phyloP scores from a whole-genome alignment of 2,797 vertebrate genomes.

The Erethizon dorsatum region DNA sequence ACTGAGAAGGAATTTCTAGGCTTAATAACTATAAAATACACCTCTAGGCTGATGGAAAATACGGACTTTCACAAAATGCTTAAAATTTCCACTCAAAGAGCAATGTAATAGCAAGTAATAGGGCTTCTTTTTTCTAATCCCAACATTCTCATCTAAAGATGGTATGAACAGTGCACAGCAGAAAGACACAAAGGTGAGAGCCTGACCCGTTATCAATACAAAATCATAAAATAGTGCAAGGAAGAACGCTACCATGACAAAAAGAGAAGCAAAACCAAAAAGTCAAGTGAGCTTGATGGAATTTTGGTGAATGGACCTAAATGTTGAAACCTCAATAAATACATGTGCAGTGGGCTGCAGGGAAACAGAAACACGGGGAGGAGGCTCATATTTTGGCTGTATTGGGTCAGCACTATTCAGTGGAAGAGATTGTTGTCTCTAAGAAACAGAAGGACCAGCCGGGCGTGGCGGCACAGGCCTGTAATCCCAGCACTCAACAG shows the following conservation, averaged over 20 bases:
- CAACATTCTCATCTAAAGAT: background rate
- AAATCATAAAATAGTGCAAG: background rate
- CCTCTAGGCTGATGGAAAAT: background rate
- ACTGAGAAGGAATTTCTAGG: background rate
- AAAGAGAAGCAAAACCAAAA: background rate
- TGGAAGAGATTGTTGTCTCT: background rate
- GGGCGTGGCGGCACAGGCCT: background rate
- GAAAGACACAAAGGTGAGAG: background rate
- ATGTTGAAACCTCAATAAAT: background rate
- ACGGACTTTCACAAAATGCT: background rate
- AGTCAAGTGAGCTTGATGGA: background rate
- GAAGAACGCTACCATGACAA: background rate
- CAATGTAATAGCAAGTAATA: background rate
- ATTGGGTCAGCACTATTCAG: background rate
- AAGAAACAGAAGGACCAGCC: background rate
- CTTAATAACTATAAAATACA: background rate
- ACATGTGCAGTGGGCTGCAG: background rate
- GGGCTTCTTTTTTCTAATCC: background rate
- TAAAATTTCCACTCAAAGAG: constrained; percentile 24
- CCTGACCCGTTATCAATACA: background rate
- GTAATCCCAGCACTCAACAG: background rate
- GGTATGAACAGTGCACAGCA: fast-evolving
- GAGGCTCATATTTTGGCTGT: fast-evolving
- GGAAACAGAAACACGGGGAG: background rate
- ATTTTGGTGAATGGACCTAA: background rate